Conservation (phyloP, 2,888 invertebrate genomes). For the Cataglyphis altisquamis region DNA sequence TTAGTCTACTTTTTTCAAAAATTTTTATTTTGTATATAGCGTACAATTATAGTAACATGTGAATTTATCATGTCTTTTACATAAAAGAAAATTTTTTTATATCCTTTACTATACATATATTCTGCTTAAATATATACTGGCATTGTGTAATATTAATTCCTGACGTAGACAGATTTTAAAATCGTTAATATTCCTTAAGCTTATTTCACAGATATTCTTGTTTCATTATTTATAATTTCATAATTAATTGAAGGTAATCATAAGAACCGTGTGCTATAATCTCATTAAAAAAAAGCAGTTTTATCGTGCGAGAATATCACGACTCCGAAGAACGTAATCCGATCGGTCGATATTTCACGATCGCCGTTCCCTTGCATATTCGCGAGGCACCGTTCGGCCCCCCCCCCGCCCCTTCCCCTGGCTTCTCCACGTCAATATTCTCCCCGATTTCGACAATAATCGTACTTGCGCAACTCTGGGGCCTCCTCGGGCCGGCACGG, state of each 20-base stretch:
- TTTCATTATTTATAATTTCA: constrained; percentile 18
- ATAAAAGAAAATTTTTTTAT: neutral
- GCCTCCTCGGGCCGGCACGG: constrained; percentile 58
- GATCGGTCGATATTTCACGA: constrained; percentile 74
- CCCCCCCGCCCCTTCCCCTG: neutral
- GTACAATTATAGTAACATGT: neutral
- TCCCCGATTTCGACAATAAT: constrained; percentile 79
- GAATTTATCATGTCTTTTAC: neutral
- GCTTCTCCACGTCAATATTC: constrained; percentile 62
- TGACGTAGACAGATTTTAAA: neutral
- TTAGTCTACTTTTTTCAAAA: too few species aligned
- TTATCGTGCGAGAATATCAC: constrained; percentile 46
- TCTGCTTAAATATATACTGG: neutral
- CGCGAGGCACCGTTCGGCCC: constrained; percentile 20
- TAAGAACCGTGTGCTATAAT: constrained; percentile 23
- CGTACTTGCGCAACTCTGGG: constrained; percentile 71
- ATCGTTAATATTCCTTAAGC: neutral
- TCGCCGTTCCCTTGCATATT: constrained; percentile 54
- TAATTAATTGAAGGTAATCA: constrained; percentile 46
- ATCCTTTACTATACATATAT: neutral
- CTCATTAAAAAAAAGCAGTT: neutral
- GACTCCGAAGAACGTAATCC: constrained; percentile 59
- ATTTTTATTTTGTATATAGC: neutral
- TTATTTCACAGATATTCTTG: constrained; percentile 13
- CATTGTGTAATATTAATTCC: neutral